Evolutionary conservation across 2,113 vertebrate species (phyloP).

Genomic region (Azemiops feae): DNA sequence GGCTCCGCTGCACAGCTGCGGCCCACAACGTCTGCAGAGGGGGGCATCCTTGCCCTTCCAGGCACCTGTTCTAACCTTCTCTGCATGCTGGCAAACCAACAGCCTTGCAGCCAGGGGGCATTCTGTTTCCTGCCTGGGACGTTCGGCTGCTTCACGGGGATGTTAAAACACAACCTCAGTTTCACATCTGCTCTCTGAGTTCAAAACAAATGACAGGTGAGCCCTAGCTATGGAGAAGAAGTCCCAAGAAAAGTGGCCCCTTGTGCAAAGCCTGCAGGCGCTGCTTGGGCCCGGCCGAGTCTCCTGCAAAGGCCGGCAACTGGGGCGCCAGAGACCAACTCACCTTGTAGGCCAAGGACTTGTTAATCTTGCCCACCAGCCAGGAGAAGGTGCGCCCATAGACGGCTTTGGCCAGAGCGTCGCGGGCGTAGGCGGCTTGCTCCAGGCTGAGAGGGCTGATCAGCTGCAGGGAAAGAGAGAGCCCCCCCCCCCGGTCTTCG

Average conservation of each 20-base stretch:
- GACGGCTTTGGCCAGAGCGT: slow-evolving; percentile 90
- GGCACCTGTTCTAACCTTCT: neutral
- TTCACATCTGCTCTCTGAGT: neutral
- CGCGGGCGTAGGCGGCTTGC: slow-evolving; percentile 88
- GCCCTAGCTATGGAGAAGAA: neutral
- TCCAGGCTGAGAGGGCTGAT: slow-evolving; percentile 93
- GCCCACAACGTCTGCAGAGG: too few species aligned
- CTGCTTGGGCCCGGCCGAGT: accelerated
- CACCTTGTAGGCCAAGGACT: slow-evolving; percentile 88
- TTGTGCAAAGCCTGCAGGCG: neutral
- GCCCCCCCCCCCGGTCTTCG: too few species aligned
- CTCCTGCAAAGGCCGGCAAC: neutral
- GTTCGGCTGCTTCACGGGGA: neutral
- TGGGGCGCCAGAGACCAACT: neutral
- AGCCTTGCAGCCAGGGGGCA: neutral
- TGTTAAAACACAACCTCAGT: neutral
- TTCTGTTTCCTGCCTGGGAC: neutral
- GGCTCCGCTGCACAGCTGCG: neutral
- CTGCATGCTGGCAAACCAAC: neutral
- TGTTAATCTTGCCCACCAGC: slow-evolving; percentile 95
- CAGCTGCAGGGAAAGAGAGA: slow-evolving; percentile 69
- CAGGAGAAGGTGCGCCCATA: slow-evolving; percentile 96
- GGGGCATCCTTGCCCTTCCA: neutral
- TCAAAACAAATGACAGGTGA: neutral
- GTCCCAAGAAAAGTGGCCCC: neutral